These are phyloP conservation scores for Lycocorax pyrrhopterus DNA, from an alignment of 2,113 vertebrate genomes.

Conservation along the genomic window DNA sequence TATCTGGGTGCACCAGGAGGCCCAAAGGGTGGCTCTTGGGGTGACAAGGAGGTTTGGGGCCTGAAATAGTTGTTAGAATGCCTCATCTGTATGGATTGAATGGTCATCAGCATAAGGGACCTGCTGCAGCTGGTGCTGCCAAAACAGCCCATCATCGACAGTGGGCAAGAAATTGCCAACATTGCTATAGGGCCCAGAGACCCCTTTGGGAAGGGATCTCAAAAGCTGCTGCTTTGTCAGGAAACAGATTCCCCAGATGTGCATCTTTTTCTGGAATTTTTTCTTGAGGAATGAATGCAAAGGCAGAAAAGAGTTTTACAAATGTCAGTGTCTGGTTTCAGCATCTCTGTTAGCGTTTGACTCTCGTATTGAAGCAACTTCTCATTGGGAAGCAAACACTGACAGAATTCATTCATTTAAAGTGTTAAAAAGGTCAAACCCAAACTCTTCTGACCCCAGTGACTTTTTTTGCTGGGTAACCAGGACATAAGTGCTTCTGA, in stretches of 20 bases:
- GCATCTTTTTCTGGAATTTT: not conserved
- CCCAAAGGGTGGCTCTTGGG: not conserved
- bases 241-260: not conserved
- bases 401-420: not conserved
- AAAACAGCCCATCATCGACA: rapidly evolving
- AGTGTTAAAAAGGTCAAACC: not conserved
- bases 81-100: not conserved
- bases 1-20: not conserved
- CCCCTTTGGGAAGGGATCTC: not conserved
- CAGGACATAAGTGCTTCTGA: constrained; percentile 9
- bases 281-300: not conserved
- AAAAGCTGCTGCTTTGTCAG: not conserved
- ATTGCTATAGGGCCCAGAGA: not conserved
- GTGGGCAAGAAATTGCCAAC: not conserved
- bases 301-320: not conserved
- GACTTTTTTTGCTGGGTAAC: not conserved
- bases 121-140: not conserved
- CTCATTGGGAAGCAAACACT: not conserved
- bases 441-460: not conserved
- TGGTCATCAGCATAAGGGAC: not conserved
- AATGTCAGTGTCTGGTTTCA: not conserved
- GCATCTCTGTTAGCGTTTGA: not conserved
- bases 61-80: not conserved
- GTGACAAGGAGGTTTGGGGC: not conserved
- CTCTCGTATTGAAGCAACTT: not conserved